Evolutionary conservation across 2,888 invertebrate species (phyloP), one percentile per base, ranked within the genome.

Genomic region (Deilephila porcellus): DNA sequence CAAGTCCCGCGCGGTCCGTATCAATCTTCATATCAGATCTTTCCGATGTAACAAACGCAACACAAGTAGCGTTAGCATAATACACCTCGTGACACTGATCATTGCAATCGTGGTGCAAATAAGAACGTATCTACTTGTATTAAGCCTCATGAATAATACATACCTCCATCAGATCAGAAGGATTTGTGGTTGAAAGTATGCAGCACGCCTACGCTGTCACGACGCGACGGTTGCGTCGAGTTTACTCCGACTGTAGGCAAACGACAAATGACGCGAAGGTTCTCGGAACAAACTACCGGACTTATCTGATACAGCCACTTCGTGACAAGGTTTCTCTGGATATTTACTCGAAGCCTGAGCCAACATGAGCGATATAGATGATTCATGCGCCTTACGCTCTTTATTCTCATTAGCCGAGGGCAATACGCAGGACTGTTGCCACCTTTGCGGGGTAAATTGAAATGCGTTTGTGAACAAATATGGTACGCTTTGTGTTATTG

Each of bases 271-370:
- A 89, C 90, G 83, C 86, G 81, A 86, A 84, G 86, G 86, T 88
- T 88, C 87, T 81, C 83, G 86, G 90, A 88, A 93, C 93, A 92
- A 93, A 93, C 92, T 92, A 90, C 92, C 86, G 87, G 89, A 87
- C 87, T 93, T 93, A 94, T 94, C 94, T 88, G 93, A 93, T 93
- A 88, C 91, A 91, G 86, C 82, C 86, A 83, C 87, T 84, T 91
- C 93, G 92, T 93, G 94, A 93, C 93, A 87, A 83, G 80, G 83
- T 86, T 85, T 83, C 87, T 85, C 79, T 80, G 82, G 84, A 84
- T 79, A 86, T 84, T 86, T 85, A 85, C 85, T 85, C 83, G 82
- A 84, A 81, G 82, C 79, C 77, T 52, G 60, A 63, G 71, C 34
- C 32, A 45, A 60, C 34, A 25, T 71, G 71, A 45, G 59, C 34